Evolutionary conservation across 2,888 invertebrate genomes (phyloP).

Genomic region (Stenurella melanura): DNA sequence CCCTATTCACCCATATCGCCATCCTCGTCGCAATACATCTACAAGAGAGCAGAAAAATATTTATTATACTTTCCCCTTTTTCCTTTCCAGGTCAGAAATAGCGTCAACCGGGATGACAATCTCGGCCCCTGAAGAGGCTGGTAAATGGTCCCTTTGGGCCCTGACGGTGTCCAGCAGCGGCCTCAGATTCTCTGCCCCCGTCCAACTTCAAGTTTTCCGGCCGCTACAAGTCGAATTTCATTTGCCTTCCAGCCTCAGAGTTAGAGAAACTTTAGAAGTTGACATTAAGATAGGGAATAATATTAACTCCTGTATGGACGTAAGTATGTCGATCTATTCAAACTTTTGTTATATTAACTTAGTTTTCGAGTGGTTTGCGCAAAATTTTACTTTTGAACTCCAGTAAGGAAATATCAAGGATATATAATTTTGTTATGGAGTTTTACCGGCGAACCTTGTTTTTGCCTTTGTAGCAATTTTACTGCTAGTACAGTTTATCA

Average conservation of each 20-base stretch:
- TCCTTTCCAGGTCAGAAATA: conserved; percentile 74
- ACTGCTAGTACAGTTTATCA: no score
- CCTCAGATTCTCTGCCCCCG: conserved; percentile 76
- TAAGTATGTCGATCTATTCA: conserved; percentile 72
- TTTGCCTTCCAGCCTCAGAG: conserved; percentile 77
- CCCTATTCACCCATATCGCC: not conserved
- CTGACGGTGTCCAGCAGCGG: conserved; percentile 76
- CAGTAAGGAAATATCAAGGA: conserved; percentile 12
- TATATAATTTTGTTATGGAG: conserved; percentile 11
- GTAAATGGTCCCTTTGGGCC: conserved; percentile 81
- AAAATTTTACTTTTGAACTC: conserved; percentile 17
- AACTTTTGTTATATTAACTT: conserved; percentile 34
- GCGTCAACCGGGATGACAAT: conserved; percentile 78
- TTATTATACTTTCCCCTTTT: conserved; percentile 4
- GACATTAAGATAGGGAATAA: conserved; percentile 82
- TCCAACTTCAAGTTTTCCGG: conserved; percentile 78
- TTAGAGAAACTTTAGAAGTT: conserved; percentile 81
- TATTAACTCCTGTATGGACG: conserved; percentile 82
- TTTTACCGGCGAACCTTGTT: not conserved
- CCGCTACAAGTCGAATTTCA: conserved; percentile 80
- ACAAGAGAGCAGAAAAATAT: not conserved
- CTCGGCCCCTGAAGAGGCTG: conserved; percentile 78
- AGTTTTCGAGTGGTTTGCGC: conserved; percentile 22
- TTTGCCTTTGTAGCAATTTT: not conserved
- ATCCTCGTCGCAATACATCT: not conserved